Evolutionary conservation across 1,140 invertebrate genomes (phyloP).

Genomic region (Cydia splendana): DNA sequence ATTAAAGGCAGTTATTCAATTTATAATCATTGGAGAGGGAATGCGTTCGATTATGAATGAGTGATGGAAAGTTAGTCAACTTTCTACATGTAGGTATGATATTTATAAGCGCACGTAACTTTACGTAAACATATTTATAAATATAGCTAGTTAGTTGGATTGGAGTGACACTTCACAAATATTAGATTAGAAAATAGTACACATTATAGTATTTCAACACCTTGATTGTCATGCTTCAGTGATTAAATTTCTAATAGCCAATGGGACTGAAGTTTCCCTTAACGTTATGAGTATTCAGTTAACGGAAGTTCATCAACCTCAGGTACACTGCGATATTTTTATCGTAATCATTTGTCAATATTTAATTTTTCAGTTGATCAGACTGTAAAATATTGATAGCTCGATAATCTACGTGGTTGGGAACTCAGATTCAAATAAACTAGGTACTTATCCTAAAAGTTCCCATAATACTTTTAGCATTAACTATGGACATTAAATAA

Average conservation of each 20-base stretch:
- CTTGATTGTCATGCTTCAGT: neutral
- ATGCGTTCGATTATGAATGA: conserved; percentile 25
- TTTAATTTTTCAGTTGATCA: neutral
- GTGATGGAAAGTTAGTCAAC: conserved; percentile 28
- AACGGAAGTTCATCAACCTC: conserved; percentile 74
- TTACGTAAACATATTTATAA: neutral
- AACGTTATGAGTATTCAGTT: neutral
- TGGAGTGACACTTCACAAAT: neutral
- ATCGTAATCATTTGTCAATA: conserved; percentile 46
- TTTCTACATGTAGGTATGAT: conserved; percentile 27
- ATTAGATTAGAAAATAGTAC: neutral
- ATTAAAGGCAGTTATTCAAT: neutral
- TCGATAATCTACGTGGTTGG: neutral
- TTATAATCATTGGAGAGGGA: conserved; percentile 11
- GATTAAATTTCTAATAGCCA: neutral
- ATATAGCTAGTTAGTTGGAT: neutral
- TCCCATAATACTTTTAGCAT: neutral
- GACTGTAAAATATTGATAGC: neutral
- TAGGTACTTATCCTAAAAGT: neutral
- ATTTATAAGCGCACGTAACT: conserved; percentile 28
- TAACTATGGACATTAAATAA: too few relatives aligned
- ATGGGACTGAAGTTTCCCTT: neutral
- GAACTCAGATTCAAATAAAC: neutral
- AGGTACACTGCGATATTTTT: conserved; percentile 49
- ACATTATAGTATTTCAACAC: neutral